Base-by-base conservation (phyloP, 2,113 vertebrate species). In the Strix uralensis region DNA sequence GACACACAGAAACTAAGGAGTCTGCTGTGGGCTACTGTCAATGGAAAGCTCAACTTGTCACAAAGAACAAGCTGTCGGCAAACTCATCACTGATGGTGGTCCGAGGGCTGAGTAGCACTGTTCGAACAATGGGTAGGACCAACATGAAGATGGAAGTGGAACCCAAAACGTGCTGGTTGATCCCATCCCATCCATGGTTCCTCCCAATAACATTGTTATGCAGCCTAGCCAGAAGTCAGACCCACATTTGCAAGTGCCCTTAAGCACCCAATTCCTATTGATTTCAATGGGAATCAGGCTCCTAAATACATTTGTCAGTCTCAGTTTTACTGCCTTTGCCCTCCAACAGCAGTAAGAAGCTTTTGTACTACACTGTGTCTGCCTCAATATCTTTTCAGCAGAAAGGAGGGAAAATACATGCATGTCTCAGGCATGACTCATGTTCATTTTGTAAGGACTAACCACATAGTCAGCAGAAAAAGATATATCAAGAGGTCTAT, bases 41-140 rank as follows among this genome's bases (percentile, higher is more conserved):
- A 29, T 79, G 78, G 52, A 89, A 92, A 91, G 57, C 70, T 85
- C 73, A 42, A 47, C n/a, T 83, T 29, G 27, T 40, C 81, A 94
- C 54, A 92, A 80, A 93, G 66, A 82, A 85, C 42, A 59, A 77
- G 71, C 74, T 96, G 92, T 92, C n/a, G 22, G 62, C 93, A 90
- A 87, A 57, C 49, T 65, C 81, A 29, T 54, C 27, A 0, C 54
- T 58, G 74, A 70, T 86, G n/a, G 40, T 66, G 79, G 85, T 94
- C 88, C 7, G 2, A 77, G 74, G 70, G 78, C 73, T 85, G 40
- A 63, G 73, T 44, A 87, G 49, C n/a, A 69, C 32, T 46, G 15
- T 54, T 69, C 46, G 88, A 80, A 96, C 92, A 96, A 93, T 86
- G 94, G 62, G 78, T 44, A 83, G 36, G 74, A 82, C 58, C 62